A percentile compares a stretch with the other conserved stretches of the same genome.
Conservation (phyloP, 2,113 vertebrate species). For the Ailurus styani region DNA sequence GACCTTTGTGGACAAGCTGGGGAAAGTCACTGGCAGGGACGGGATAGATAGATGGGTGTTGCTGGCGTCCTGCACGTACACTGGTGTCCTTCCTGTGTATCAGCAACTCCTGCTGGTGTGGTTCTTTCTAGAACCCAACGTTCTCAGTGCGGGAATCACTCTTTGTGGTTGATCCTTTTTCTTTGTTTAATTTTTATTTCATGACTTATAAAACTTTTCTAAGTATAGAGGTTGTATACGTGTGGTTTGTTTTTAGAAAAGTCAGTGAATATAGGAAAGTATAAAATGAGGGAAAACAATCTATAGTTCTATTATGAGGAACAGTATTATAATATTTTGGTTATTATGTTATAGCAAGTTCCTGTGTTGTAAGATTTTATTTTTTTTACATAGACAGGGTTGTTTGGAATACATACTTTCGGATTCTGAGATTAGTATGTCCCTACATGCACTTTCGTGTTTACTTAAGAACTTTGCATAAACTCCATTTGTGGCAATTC, state of each 20-base stretch:
- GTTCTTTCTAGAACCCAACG: background rate
- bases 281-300: too few relatives aligned
- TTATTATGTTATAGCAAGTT: background rate
- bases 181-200: background rate
- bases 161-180: background rate
- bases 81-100: fast-evolving
- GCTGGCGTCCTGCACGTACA: fast-evolving
- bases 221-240: background rate
- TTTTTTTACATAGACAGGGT: background rate
- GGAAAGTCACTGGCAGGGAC: fast-evolving
- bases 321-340: background rate
- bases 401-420: background rate
- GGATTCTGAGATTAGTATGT: background rate
- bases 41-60: fast-evolving
- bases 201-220: background rate
- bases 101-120: fast-evolving
- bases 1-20: background rate
- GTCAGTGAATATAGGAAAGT: background rate
- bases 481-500: background rate
- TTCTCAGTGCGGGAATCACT: background rate
- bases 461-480: background rate
- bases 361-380: background rate
- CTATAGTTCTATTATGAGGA: background rate
- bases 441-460: fast-evolving
- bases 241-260: background rate